Evolutionary conservation across 2,797 vertebrate species (phyloP).

Genomic region (Pseudomugil gertrudae): DNA sequence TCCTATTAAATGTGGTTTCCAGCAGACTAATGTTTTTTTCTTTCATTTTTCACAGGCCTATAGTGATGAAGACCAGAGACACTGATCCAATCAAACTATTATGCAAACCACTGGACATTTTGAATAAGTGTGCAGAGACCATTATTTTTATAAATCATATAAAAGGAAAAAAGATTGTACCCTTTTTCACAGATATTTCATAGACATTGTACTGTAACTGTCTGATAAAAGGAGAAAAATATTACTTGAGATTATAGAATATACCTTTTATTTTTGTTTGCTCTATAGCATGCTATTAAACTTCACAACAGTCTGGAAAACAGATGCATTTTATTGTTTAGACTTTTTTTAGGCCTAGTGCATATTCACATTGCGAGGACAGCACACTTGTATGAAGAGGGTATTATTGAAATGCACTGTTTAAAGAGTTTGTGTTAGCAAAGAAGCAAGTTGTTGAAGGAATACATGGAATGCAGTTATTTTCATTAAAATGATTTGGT

Average conservation of each 20-base stretch:
- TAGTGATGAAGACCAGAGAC: slow-evolving; percentile 75
- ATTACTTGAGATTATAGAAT: slow-evolving; percentile 72
- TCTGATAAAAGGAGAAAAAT: slow-evolving; percentile 67
- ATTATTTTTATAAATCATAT: slow-evolving; percentile 83
- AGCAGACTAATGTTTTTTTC: slow-evolving; percentile 77
- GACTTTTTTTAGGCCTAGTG: slow-evolving; percentile 59
- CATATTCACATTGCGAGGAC: slow-evolving; percentile 58
- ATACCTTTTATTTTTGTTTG: slow-evolving; percentile 74
- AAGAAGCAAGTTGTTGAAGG: slow-evolving; percentile 36
- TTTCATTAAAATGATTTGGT: slow-evolving; percentile 70
- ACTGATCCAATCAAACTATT: slow-evolving; percentile 79
- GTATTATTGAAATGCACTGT: slow-evolving; percentile 61
- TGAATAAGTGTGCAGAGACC: slow-evolving; percentile 78
- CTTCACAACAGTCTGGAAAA: slow-evolving; percentile 54
- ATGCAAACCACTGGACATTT: slow-evolving; percentile 86
- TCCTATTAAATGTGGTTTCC: slow-evolving; percentile 75
- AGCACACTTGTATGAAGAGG: slow-evolving; percentile 56
- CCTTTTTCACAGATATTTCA: slow-evolving; percentile 85
- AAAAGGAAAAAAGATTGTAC: slow-evolving; percentile 77
- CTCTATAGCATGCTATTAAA: slow-evolving; percentile 79
- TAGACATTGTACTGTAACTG: slow-evolving; percentile 75
- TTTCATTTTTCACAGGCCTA: slow-evolving; percentile 79
- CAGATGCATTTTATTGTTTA: slow-evolving; percentile 67
- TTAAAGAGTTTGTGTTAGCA: slow-evolving; percentile 49
- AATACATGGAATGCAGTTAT: slow-evolving; percentile 69